Conservation (phyloP, 2,888 invertebrate genomes). For the Phyllotreta striolata region DNA sequence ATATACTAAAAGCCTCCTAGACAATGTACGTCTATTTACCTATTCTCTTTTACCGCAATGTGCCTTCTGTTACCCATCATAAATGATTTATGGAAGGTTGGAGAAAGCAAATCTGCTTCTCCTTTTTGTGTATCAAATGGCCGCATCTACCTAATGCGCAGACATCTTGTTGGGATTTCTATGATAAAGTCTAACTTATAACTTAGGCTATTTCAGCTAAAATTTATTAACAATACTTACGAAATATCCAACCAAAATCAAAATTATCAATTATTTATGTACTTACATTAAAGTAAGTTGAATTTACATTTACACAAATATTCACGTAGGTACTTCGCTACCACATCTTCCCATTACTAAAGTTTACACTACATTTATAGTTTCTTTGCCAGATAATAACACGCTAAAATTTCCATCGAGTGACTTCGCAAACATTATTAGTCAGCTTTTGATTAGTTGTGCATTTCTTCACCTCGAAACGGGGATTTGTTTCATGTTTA, state of each 20-base stretch:
- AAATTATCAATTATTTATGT: too few relatives aligned
- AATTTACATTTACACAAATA: too few relatives aligned
- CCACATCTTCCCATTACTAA: too few relatives aligned
- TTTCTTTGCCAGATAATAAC: constrained; percentile 8
- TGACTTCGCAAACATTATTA: constrained; percentile 4
- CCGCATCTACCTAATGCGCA: too few relatives aligned
- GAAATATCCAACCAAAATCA: too few relatives aligned
- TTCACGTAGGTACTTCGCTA: too few relatives aligned
- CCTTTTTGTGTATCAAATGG: constrained; percentile 1
- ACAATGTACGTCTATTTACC: constrained; percentile 30
- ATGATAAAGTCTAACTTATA: too few relatives aligned
- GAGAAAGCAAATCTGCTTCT: constrained; percentile 11
- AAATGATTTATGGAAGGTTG: constrained; percentile 18
- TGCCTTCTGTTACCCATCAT: constrained; percentile 19
- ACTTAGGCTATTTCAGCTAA: too few relatives aligned
- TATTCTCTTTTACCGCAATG: constrained; percentile 19
- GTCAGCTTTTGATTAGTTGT: constrained; percentile 13
- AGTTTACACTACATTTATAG: neutral
- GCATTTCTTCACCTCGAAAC: constrained; percentile 9
- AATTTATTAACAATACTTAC: too few relatives aligned
- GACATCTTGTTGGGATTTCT: too few relatives aligned
- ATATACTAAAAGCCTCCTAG: constrained; percentile 33
- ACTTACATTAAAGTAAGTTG: too few relatives aligned
- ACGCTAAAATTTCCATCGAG: constrained; percentile 4
- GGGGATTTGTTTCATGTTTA: constrained; percentile 8